Evolutionary conservation across 2,113 vertebrate species (phyloP), one percentile per base, ranked within the genome.

Genomic region (Corythoichthys haematopterus): DNA sequence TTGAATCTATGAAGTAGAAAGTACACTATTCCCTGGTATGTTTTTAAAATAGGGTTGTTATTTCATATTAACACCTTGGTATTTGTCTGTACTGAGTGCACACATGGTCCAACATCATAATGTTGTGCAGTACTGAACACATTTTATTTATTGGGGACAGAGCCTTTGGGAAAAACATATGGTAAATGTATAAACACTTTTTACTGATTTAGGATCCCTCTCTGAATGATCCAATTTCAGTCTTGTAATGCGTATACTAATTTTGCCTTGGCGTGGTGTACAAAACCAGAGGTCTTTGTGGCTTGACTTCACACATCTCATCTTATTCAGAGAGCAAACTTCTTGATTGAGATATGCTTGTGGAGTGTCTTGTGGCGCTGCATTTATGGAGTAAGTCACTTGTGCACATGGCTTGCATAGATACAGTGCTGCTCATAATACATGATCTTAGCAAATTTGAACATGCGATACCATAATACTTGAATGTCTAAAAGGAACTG

Each of bases 1-100:
- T 66, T 67, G 50, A 66, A 74, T 76, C 68, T n/a, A 79, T 75
- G 65, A 66, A 76, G 79, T 76, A 64, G 63, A 67, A 57, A 74
- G 76, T 65, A 50, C 46, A 62, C 58, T 10, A 6, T 37, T 63
- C 75, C 56, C 65, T 62, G 36, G 62, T 63, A 14, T 70, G 45
- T 76, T 50, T 73, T 76, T 79, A 55, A 51, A 64, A 75, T 72
- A 37, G 68, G 36, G 65, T 16, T n/a, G 35, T 59, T 61, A 61
- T 61, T 57, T 81, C 68, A 63, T 45, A 71, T 70, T 61, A 68
- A 68, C 75, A 71, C 68, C 60, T 33, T 5, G 6, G 9, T 77
- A 72, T 72, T 78, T 78, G 67, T 56, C n/a, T 57, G 38, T 50
- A 36, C 64, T 58, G 53, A 62, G 56, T 45, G 72, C 71, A 55